A percentile compares a stretch with the other conserved stretches of the same genome.
Evolutionary conservation across 2,797 vertebrate species (phyloP).

Genomic region (Manis javanica): DNA sequence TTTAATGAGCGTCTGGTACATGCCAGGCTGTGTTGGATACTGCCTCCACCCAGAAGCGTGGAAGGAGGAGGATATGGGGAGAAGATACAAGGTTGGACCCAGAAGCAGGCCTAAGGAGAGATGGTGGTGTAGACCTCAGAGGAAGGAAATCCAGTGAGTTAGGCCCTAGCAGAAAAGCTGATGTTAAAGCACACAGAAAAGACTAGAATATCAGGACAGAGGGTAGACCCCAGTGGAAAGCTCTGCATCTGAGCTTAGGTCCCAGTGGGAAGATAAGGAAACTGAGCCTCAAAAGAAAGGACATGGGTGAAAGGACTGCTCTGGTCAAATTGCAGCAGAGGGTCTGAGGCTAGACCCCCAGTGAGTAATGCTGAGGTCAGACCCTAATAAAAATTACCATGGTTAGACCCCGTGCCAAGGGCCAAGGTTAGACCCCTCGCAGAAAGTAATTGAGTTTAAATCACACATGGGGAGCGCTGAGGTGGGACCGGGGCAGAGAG

Average conservation of each 20-base stretch:
- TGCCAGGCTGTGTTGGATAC: background rate
- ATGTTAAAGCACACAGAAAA: background rate
- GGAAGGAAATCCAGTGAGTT: background rate
- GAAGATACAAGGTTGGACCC: background rate
- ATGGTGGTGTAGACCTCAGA: background rate
- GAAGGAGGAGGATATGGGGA: background rate
- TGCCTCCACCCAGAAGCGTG: background rate
- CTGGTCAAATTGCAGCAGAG: too few species aligned
- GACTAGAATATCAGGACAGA: background rate
- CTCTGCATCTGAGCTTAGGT: background rate
- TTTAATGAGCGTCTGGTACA: background rate
- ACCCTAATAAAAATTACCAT: background rate
- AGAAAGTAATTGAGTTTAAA: background rate
- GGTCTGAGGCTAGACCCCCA: background rate
- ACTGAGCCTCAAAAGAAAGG: background rate
- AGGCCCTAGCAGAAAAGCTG: background rate
- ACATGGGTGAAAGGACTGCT: background rate
- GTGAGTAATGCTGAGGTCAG: background rate
- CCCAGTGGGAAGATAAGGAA: too few species aligned
- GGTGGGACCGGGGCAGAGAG: background rate
- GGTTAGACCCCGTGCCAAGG: background rate
- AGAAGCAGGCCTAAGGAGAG: background rate
- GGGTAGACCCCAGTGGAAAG: rapidly evolving
- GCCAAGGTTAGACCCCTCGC: background rate
- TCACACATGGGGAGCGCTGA: background rate